These are phyloP conservation scores for Paedocypris sp. DNA, from an alignment of 2,113 vertebrate genomes.

Conservation along the genomic window DNA sequence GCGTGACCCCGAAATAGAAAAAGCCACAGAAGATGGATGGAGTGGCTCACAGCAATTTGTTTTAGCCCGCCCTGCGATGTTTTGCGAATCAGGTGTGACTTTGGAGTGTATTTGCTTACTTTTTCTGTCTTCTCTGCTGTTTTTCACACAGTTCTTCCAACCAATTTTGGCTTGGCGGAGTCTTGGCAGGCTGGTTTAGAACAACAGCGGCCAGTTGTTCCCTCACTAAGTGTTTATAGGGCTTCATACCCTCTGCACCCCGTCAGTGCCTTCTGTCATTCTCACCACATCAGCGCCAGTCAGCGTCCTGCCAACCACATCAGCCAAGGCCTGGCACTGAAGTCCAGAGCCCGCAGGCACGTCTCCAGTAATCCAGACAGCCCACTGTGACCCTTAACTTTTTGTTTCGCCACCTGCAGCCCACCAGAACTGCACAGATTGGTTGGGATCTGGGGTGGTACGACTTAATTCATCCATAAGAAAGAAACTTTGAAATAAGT, in stretches of 20 bases:
- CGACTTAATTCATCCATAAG: neutral
- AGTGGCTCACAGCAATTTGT: no score
- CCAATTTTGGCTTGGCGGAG: slow-evolving; percentile 55
- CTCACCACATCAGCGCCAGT: slow-evolving; percentile 34
- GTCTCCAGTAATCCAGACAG: slow-evolving; percentile 37
- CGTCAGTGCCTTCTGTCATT: slow-evolving; percentile 38
- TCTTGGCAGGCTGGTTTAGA: slow-evolving; percentile 43
- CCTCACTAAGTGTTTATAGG: slow-evolving; percentile 41
- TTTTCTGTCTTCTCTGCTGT: neutral
- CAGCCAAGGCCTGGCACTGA: slow-evolving; percentile 46
- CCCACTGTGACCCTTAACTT: slow-evolving; percentile 14
- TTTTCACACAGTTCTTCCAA: slow-evolving; percentile 55
- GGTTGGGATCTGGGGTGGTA: neutral
- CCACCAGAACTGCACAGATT: neutral
- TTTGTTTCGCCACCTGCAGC: neutral
- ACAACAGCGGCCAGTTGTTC: slow-evolving; percentile 7
- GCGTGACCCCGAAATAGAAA: no score
- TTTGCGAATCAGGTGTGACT: no score
- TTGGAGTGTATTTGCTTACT: neutral
- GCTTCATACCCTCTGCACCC: slow-evolving; percentile 46
- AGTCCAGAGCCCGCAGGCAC: slow-evolving; percentile 27
- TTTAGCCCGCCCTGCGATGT: no score
- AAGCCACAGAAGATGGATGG: no score
- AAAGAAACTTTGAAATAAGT: no score
- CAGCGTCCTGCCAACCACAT: slow-evolving; percentile 37